These are phyloP conservation scores for Mallotus villosus DNA, from an alignment of 2,797 vertebrate species.

Conservation along the genomic window DNA sequence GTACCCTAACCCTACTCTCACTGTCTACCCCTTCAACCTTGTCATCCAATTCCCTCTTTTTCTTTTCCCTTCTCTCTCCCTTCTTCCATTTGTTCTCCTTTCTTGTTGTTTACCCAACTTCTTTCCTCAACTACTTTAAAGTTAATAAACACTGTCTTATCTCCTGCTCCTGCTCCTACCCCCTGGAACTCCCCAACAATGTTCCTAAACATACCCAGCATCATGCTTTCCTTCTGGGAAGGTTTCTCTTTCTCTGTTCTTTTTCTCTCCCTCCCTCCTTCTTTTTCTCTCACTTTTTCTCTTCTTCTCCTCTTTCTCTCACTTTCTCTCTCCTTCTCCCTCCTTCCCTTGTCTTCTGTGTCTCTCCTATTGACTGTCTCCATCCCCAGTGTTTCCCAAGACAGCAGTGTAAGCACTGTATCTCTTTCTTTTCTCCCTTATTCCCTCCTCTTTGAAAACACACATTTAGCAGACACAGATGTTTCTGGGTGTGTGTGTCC, in stretches of 20 bases:
- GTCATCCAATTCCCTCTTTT: too few relatives aligned
- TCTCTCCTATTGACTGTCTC: constrained; percentile 6
- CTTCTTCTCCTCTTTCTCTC: not conserved
- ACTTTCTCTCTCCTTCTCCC: not conserved
- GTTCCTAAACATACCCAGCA: not conserved
- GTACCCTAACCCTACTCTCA: not conserved
- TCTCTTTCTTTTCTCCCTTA: constrained; percentile 2
- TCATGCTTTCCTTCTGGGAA: not conserved
- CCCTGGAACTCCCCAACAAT: not conserved
- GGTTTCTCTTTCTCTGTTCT: not conserved
- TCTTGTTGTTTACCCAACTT: too few relatives aligned
- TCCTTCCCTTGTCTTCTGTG: constrained; percentile 10
- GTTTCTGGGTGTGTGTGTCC: constrained; percentile 47
- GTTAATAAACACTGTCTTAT: not conserved
- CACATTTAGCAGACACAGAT: constrained; percentile 20
- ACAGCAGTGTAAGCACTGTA: not conserved
- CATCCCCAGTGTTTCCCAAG: too few relatives aligned
- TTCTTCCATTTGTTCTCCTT: too few relatives aligned
- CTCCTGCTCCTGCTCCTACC: not conserved
- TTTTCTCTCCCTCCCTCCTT: not conserved
- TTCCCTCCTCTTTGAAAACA: constrained; percentile 14
- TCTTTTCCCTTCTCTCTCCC: too few relatives aligned
- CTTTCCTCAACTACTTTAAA: not conserved
- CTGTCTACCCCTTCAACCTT: too few relatives aligned
- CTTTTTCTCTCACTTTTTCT: not conserved